Percentiles rank a stretch among this genome's conserved stretches.
Evolutionary conservation across 2,797 vertebrate species (phyloP).

Genomic region (Aeoliscus strigatus): DNA sequence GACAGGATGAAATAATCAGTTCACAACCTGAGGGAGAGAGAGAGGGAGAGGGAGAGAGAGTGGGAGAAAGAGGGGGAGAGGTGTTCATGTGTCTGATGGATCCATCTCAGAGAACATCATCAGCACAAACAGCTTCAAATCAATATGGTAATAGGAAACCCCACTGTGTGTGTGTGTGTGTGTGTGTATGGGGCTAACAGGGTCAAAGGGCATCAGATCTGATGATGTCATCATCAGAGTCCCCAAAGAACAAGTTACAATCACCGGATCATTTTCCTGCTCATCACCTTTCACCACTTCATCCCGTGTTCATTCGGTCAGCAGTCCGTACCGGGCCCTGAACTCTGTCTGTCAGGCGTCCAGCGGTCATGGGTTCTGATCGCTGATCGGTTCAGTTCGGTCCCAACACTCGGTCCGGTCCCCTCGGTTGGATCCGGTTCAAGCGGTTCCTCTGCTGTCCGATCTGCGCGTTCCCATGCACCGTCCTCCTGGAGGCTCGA

Average conservation of each 20-base stretch:
- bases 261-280: constrained; percentile 16
- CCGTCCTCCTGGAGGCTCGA: too few species aligned
- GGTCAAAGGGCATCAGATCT: constrained; percentile 45
- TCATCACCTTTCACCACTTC: too few species aligned
- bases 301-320: too few species aligned
- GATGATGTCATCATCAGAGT: constrained; percentile 57
- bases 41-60: constrained; percentile 18
- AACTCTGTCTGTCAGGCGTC: too few species aligned
- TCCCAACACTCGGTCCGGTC: too few species aligned
- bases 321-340: too few species aligned
- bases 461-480: too few species aligned
- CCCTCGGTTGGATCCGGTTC: too few species aligned
- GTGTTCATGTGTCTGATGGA: constrained; percentile 21
- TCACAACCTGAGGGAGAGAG: constrained; percentile 2
- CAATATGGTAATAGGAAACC: constrained; percentile 70
- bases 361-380: too few species aligned
- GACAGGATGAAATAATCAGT: constrained; percentile 20
- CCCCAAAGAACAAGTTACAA: constrained; percentile 24
- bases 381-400: too few species aligned
- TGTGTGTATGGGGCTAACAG: constrained; percentile 34
- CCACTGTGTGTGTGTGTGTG: constrained; percentile 34
- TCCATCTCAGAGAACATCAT: constrained; percentile 61
- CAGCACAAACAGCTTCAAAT: constrained; percentile 55
- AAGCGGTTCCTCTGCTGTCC: too few species aligned
- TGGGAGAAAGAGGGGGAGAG: constrained; percentile 15